These are phyloP conservation scores for Strigamia transsilvanica DNA, from an alignment of 2,888 invertebrate genomes.

Conservation along the genomic window DNA sequence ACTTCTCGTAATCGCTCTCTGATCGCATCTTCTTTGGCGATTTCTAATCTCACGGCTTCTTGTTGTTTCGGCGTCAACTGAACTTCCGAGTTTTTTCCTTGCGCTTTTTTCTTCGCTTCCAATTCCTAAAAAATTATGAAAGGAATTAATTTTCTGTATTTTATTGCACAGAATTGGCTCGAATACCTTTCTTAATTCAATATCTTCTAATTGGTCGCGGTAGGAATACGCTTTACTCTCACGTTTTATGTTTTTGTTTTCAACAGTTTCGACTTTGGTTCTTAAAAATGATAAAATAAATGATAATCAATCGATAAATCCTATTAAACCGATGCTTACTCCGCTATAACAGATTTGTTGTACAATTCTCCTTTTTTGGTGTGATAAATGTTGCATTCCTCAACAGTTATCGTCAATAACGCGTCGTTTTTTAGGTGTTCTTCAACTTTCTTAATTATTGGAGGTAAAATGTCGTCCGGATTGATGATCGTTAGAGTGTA, in stretches of 20 bases:
- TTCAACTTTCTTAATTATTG: conserved; percentile 72
- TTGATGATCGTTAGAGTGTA: conserved; percentile 73
- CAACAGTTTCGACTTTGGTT: conserved; percentile 52
- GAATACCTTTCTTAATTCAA: conserved; percentile 88
- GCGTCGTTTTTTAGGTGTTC: conserved; percentile 58
- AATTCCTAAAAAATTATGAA: conserved; percentile 70
- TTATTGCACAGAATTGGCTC: conserved; percentile 73
- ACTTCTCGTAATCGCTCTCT: conserved; percentile 74
- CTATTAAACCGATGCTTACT: conserved; percentile 59
- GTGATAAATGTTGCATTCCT: conserved; percentile 80
- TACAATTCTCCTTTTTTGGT: conserved; percentile 90
- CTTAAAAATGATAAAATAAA: conserved; percentile 7
- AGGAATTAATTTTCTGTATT: not conserved
- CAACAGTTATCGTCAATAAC: conserved; percentile 77
- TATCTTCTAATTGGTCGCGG: conserved; percentile 94
- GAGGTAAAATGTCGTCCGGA: conserved; percentile 71
- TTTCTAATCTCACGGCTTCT: conserved; percentile 85
- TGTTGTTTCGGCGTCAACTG: conserved; percentile 87
- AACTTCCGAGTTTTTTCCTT: conserved; percentile 69
- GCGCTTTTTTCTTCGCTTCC: conserved; percentile 79
- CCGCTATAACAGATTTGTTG: conserved; percentile 83
- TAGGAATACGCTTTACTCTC: conserved; percentile 97
- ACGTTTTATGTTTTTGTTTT: conserved; percentile 78
- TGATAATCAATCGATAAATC: not conserved
- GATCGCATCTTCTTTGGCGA: conserved; percentile 83